Evolutionary conservation across 2,113 vertebrate species (phyloP), one percentile per base, ranked within the genome.

Genomic region (Mustelus asterias): DNA sequence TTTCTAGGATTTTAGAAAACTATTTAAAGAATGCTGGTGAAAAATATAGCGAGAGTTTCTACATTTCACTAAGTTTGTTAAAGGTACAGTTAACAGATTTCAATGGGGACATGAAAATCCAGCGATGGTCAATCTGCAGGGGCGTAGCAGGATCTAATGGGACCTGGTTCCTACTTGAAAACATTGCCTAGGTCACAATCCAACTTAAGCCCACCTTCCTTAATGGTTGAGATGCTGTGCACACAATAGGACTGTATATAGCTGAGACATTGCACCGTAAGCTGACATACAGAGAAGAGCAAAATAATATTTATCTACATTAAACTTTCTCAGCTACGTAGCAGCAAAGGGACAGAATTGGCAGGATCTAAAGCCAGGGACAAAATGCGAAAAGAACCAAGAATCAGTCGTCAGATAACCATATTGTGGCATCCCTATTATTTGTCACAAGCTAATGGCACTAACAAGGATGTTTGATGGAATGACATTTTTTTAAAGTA

Each of bases 341-440:
- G 67, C 44, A 95, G 44, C 26, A 76, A 54, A 95, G 22, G 41
- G 26, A 7, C 69, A 48, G 67, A 72, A 95, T 33, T 95, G 24
- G 41, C 94, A 72, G 41, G 67, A 48, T 22, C 60, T 37, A 65
- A 33, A 90, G 41, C 9, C 22, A 44, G 37, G 63, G 24, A 54
- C 94, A 95, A 76, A 95, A 72, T 76, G 33, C 18, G 37, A n/a
- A 95, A 76, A 95, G 33, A 44, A 48, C 24, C 9, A 14, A 54
- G 94, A 44, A 72, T 65, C 94, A 29, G 26, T 94, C 44, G 67
- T 95, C 94, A 76, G 69, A 76, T 72, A 14, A 48, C 24, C 67
- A 95, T 95, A 95, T 95, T 95, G 94, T 95, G 94, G 72, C 94
- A 95, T 95, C 94, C 94, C 94, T 95, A 72, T 95, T 95, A 95